phyloP scores from a whole-genome alignment of 1,140 invertebrate species.

The Drosophila watanabei region DNA sequence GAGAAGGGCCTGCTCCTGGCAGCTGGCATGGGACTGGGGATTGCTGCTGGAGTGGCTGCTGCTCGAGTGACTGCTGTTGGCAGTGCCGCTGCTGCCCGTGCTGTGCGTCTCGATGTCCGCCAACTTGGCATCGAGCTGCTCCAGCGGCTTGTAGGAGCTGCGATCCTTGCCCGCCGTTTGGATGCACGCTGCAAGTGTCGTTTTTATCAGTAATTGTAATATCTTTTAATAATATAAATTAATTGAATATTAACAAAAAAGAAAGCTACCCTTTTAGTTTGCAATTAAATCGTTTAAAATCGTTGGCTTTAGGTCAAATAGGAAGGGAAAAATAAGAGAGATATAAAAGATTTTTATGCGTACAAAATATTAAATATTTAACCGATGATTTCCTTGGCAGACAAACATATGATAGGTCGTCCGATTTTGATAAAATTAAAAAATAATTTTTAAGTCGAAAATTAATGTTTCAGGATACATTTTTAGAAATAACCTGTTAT shows the following conservation, averaged over 20 bases:
- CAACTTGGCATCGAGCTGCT: constrained; percentile 85
- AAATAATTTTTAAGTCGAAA: too few relatives aligned
- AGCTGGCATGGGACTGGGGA: constrained; percentile 23
- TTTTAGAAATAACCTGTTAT: too few relatives aligned
- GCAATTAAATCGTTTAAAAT: not conserved
- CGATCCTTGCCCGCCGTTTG: constrained; percentile 87
- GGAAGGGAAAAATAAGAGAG: not conserved
- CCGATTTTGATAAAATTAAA: too few relatives aligned
- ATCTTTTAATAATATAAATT: not conserved
- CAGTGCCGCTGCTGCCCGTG: constrained; percentile 58
- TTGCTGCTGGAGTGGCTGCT: constrained; percentile 39
- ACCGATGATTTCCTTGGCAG: too few relatives aligned
- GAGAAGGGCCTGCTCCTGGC: constrained; percentile 54
- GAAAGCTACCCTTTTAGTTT: not conserved
- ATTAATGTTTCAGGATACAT: too few relatives aligned
- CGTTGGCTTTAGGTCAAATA: too few relatives aligned
- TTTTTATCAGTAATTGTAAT: not conserved
- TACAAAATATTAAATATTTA: too few relatives aligned
- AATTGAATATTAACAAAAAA: not conserved
- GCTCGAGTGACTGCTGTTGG: constrained; percentile 44
- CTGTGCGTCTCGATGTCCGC: constrained; percentile 73
- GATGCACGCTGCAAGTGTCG: constrained; percentile 85
- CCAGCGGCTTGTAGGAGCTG: constrained; percentile 86
- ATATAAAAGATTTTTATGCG: too few relatives aligned
- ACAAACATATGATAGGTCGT: too few relatives aligned